Conservation (phyloP, 2,888 invertebrate species). For the Fragum sueziense region DNA sequence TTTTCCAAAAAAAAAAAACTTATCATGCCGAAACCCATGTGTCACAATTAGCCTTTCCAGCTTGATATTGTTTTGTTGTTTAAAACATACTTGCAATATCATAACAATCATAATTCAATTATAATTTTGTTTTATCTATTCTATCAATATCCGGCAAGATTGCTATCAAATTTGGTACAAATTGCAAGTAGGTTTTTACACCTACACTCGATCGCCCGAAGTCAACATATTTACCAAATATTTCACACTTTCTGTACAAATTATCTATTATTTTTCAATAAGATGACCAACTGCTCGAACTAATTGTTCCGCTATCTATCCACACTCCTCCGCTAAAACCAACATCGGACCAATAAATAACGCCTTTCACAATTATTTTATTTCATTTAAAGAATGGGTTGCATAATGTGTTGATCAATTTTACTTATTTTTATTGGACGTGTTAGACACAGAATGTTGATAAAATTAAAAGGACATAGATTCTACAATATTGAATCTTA, state of each 20-base stretch:
- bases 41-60: too few species aligned
- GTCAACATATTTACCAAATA: not conserved
- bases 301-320: not conserved
- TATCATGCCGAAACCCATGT: too few species aligned
- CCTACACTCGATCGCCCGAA: not conserved
- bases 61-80: too few species aligned
- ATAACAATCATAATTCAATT: not conserved
- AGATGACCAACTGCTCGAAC: not conserved
- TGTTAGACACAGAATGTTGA: too few species aligned
- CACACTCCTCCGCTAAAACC: not conserved
- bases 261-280: conserved; percentile 2
- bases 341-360: not conserved
- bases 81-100: too few species aligned
- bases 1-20: too few species aligned
- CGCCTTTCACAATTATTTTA: not conserved
- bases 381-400: not conserved
- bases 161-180: not conserved
- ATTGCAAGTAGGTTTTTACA: conserved; percentile 9
- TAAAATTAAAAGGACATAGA: too few species aligned
- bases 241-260: not conserved
- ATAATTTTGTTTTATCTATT: not conserved
- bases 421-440: too few species aligned
- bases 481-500: too few species aligned
- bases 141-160: not conserved
- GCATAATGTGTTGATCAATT: not conserved